phyloP scores from a whole-genome alignment of 2,888 invertebrate species.

The Empis stercorea region DNA sequence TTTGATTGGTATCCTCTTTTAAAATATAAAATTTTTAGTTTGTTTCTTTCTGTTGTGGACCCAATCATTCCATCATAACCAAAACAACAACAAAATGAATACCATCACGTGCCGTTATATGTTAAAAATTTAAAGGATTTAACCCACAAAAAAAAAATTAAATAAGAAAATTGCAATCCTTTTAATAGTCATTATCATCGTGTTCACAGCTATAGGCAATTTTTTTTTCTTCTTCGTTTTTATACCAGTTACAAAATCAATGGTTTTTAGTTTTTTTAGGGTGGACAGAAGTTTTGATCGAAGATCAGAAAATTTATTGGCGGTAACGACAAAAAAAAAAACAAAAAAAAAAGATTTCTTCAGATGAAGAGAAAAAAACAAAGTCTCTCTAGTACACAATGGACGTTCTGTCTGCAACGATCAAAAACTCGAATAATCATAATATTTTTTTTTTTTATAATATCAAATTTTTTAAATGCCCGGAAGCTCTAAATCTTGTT shows the following conservation, averaged over 20 bases:
- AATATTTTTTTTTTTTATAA: neutral
- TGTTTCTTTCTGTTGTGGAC: no score
- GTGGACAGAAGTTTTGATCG: slow-evolving; percentile 9
- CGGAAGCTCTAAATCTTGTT: slow-evolving; percentile 7
- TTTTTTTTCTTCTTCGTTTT: neutral
- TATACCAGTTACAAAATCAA: no score
- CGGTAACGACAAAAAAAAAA: neutral
- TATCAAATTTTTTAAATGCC: slow-evolving; percentile 5
- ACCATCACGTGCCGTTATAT: neutral
- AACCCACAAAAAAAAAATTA: no score
- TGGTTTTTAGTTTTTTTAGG: neutral
- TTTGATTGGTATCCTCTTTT: no score
- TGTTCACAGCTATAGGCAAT: neutral
- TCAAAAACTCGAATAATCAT: slow-evolving; percentile 1
- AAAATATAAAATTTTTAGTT: no score
- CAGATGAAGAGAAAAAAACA: no score
- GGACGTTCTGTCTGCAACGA: neutral
- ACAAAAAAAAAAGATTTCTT: neutral
- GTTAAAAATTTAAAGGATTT: no score
- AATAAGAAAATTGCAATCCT: no score
- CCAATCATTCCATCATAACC: no score
- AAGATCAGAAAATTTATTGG: neutral
- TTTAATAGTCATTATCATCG: neutral
- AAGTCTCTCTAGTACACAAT: neutral
- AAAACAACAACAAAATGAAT: neutral